These are phyloP conservation scores for Hassar affinis DNA, from an alignment of 2,113 vertebrate genomes.

Conservation along the genomic window DNA sequence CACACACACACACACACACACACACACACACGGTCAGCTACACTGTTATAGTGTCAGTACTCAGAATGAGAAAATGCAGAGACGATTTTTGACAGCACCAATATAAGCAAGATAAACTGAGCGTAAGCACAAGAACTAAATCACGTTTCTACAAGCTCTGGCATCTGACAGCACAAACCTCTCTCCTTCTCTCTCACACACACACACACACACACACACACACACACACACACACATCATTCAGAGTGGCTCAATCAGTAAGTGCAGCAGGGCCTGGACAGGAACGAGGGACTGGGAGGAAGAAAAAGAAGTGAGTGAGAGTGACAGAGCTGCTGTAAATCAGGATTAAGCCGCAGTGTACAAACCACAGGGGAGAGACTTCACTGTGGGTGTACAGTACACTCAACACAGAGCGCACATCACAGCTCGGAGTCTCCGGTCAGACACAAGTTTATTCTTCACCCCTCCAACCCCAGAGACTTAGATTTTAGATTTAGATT, in stretches of 20 bases:
- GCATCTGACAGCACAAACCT: constrained; percentile 5
- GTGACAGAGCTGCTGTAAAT: neutral
- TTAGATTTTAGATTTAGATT: too few relatives aligned
- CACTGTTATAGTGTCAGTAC: neutral
- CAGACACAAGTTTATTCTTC: too few relatives aligned
- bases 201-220: neutral
- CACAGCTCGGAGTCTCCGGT: neutral
- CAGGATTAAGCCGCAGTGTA: neutral
- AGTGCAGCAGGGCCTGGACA: neutral
- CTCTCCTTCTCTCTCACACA: neutral
- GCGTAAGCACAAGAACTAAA: neutral
- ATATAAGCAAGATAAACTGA: constrained; percentile 41
- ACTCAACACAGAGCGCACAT: neutral
- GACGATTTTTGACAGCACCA: neutral
- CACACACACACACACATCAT: constrained; percentile 9
- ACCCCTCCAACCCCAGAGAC: too few relatives aligned
- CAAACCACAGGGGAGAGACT: neutral
- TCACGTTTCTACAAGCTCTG: constrained; percentile 11
- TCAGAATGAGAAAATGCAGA: neutral
- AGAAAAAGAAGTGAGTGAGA: neutral
- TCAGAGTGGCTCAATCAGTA: neutral
- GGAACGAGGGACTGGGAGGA: neutral
- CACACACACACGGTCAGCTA: neutral
- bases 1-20: neutral
- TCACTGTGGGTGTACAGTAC: too few relatives aligned